Evolutionary conservation across 2,888 invertebrate genomes (phyloP).

Genomic region (Helleia helle): DNA sequence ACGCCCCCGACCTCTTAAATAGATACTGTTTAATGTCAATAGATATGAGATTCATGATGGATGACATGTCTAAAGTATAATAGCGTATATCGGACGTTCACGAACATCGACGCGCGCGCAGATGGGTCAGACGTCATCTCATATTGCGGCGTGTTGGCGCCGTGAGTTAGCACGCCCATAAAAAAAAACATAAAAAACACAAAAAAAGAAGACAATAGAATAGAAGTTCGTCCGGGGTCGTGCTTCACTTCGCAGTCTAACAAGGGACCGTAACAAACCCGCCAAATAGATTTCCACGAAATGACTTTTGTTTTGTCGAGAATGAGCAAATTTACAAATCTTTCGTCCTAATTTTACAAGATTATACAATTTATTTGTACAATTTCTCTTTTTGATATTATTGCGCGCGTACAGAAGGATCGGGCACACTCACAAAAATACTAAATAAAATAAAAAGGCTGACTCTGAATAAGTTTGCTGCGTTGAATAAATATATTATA

Average conservation of each 20-base stretch:
- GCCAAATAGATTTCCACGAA: constrained; percentile 14
- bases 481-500: no score
- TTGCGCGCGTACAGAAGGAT: no score
- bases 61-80: constrained; percentile 27
- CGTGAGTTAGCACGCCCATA: constrained; percentile 56
- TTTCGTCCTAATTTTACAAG: no score
- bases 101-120: constrained; percentile 57
- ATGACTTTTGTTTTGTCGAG: no score
- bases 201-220: constrained; percentile 34
- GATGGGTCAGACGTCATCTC: constrained; percentile 68
- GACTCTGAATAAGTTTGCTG: no score
- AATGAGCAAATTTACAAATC: no score
- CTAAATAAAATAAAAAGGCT: no score
- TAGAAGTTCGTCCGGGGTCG: constrained; percentile 39
- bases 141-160: constrained; percentile 64
- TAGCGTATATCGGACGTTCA: constrained; percentile 30
- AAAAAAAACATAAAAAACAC: constrained; percentile 28
- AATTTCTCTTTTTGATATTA: no score
- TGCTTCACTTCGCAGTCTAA: constrained; percentile 54
- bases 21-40: constrained; percentile 16
- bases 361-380: no score
- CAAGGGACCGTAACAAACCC: constrained; percentile 52
- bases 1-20: constrained; percentile 4
- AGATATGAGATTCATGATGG: constrained; percentile 17
- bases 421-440: no score